A percentile compares a stretch with the other conserved stretches of the same genome.
Conservation (phyloP, 2,797 vertebrate species). For the Hydrocynus forskahlii region DNA sequence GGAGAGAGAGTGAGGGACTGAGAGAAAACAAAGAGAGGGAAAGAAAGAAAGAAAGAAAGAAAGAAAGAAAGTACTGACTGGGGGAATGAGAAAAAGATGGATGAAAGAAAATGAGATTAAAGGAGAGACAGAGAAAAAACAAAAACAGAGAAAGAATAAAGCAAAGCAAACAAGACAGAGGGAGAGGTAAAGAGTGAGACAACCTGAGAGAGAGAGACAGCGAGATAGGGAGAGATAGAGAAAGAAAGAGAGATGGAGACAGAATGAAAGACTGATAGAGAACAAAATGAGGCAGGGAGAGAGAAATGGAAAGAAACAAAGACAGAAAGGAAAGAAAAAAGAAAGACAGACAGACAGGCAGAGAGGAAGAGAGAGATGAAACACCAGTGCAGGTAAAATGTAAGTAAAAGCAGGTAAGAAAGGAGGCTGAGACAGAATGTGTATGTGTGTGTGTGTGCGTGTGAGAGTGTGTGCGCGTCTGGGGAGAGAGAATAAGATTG, state of each 20-base stretch:
- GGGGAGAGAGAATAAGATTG: not conserved
- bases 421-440: not conserved
- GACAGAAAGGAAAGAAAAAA: not conserved
- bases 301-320: not conserved
- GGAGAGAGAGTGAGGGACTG: slow-evolving; percentile 3
- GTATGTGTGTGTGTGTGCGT: not conserved
- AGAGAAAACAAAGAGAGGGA: not conserved
- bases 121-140: slow-evolving; percentile 7
- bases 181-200: not conserved
- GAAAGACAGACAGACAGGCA: too few relatives aligned
- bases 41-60: not conserved
- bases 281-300: too few relatives aligned
- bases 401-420: not conserved
- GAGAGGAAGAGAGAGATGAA: not conserved
- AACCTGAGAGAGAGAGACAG: not conserved
- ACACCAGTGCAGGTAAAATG: too few relatives aligned
- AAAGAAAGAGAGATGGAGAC: too few relatives aligned
- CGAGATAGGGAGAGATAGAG: not conserved
- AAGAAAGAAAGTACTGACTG: not conserved
- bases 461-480: not conserved
- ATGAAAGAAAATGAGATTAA: not conserved
- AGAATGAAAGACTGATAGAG: not conserved
- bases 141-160: slow-evolving; percentile 13
- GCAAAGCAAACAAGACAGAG: slow-evolving; percentile 22
- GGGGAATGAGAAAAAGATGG: not conserved